Percentiles rank a stretch among this genome's conserved stretches.
These are phyloP conservation scores for Saimiri boliviensis DNA, from an alignment of 2,113 vertebrate genomes.

Conservation along the genomic window DNA sequence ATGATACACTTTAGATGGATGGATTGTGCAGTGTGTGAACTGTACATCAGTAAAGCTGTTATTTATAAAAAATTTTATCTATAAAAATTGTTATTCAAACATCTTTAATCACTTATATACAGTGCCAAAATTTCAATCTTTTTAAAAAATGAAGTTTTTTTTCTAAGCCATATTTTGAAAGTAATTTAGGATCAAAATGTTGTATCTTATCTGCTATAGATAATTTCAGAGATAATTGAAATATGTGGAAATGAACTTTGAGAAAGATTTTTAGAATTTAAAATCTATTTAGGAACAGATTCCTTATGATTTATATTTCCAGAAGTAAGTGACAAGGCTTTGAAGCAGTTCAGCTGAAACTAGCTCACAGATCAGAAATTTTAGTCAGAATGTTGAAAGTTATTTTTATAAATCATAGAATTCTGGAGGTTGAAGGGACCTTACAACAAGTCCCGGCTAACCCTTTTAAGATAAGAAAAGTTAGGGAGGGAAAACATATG, in stretches of 20 bases:
- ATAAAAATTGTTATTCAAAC: background rate
- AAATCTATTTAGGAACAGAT: conserved; percentile 23
- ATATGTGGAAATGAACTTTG: conserved; percentile 37
- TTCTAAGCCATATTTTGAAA: background rate
- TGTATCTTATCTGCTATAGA: background rate
- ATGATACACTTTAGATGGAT: background rate
- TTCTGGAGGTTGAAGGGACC: background rate
- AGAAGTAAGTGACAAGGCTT: conserved; percentile 12
- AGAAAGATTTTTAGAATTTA: conserved; percentile 26
- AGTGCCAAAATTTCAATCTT: background rate
- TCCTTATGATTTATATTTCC: background rate
- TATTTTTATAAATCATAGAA: conserved; percentile 37
- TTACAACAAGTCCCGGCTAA: background rate
- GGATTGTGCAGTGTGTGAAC: background rate
- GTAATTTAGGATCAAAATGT: background rate
- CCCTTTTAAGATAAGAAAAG: background rate
- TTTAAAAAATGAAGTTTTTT: background rate
- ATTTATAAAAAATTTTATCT: background rate
- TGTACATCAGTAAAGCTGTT: conserved; percentile 11
- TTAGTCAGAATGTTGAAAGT: conserved; percentile 40
- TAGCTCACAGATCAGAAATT: background rate
- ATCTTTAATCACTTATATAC: background rate
- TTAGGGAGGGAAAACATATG: background rate
- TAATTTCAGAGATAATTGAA: conserved; percentile 24
- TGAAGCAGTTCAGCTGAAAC: conserved; percentile 4